Percentiles rank a stretch among this genome's conserved stretches.
Conservation (phyloP, 2,797 vertebrate species). For the Hypotaenidia philippensis region DNA sequence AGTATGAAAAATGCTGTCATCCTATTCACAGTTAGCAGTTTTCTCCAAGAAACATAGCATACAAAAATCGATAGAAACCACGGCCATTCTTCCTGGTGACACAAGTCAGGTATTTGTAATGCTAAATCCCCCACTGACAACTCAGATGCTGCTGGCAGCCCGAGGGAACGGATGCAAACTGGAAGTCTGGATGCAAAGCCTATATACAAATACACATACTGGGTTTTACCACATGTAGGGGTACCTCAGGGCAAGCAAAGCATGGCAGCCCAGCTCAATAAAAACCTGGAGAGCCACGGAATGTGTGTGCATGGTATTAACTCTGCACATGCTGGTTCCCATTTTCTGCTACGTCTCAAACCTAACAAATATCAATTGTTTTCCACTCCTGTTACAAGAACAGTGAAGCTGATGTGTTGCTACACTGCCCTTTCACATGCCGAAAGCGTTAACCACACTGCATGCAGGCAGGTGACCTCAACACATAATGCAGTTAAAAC, state of each 20-base stretch:
- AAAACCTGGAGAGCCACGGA: not conserved
- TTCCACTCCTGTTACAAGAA: not conserved
- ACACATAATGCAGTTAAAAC: not conserved
- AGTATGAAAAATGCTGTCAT: slow-evolving; percentile 56
- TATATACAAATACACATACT: not conserved
- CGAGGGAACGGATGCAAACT: not conserved
- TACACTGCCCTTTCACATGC: not conserved
- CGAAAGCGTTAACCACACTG: not conserved
- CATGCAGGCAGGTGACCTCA: not conserved
- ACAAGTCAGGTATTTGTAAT: not conserved
- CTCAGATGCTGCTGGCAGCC: not conserved
- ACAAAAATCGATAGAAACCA: slow-evolving; percentile 55
- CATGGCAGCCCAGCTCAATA: not conserved
- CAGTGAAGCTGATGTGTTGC: not conserved
- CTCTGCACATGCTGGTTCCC: not conserved
- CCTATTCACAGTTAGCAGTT: slow-evolving; percentile 38
- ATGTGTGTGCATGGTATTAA: not conserved
- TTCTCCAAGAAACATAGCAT: slow-evolving; percentile 14
- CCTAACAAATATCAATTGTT: not conserved
- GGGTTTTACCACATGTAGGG: not conserved
- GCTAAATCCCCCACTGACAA: not conserved
- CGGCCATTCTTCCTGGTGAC: not conserved
- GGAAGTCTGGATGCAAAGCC: not conserved
- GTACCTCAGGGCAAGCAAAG: not conserved
- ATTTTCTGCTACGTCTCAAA: not conserved